Conservation (phyloP, 2,113 vertebrate species). For the Daboia siamensis region DNA sequence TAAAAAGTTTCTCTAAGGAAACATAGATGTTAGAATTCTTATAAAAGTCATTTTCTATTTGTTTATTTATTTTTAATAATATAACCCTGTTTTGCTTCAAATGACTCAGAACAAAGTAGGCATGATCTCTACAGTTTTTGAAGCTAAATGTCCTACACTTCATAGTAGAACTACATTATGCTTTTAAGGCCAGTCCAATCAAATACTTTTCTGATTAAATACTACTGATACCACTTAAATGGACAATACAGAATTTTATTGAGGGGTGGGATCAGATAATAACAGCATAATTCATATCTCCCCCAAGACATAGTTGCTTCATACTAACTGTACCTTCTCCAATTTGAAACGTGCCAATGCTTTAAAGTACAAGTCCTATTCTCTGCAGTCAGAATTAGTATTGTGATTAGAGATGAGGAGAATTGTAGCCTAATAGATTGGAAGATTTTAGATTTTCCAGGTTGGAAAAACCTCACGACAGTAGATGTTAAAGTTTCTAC, state of each 20-base stretch:
- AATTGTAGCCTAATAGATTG: background rate
- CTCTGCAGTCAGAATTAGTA: background rate
- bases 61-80: background rate
- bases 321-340: background rate
- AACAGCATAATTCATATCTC: background rate
- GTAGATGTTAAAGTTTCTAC: background rate
- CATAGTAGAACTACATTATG: background rate
- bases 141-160: background rate
- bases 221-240: background rate
- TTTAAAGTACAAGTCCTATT: background rate
- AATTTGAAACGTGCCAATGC: background rate
- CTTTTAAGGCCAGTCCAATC: background rate
- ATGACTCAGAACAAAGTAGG: background rate
- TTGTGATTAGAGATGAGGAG: background rate
- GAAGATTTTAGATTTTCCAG: background rate
- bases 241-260: background rate
- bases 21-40: constrained; percentile 3
- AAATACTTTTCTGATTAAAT: background rate
- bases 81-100: background rate
- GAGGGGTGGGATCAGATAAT: background rate
- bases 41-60: background rate
- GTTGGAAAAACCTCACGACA: background rate
- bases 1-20: constrained; percentile 9
- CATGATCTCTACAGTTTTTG: background rate
- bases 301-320: background rate